A percentile compares a stretch with the other conserved stretches of the same genome.
phyloP scores from a whole-genome alignment of 2,888 invertebrate species.

The Hydriomena furcata region DNA sequence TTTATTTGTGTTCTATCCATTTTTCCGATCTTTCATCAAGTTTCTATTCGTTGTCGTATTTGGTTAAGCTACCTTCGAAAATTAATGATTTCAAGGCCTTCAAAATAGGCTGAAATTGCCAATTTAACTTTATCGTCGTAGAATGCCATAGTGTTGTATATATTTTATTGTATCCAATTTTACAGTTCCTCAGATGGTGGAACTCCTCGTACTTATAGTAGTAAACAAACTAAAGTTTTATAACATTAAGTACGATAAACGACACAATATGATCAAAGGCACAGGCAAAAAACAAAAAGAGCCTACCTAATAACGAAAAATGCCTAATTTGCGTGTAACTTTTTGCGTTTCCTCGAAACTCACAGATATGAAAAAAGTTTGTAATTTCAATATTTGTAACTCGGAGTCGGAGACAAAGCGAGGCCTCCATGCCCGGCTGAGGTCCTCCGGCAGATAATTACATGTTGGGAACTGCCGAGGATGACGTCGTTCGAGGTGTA shows the following conservation, averaged over 20 bases:
- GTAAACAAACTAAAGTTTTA: background rate
- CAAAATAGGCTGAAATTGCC: too few relatives aligned
- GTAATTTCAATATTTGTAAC: conserved; percentile 30
- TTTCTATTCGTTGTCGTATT: too few relatives aligned
- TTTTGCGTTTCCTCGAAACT: conserved; percentile 15
- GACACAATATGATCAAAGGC: background rate
- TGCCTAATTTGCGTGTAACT: conserved; percentile 21
- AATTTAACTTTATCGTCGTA: too few relatives aligned
- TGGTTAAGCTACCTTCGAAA: too few relatives aligned
- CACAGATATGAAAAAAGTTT: conserved; percentile 34
- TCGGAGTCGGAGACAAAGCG: conserved; percentile 19
- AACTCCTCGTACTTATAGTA: too few relatives aligned
- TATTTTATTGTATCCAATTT: too few relatives aligned
- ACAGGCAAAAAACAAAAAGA: conserved; percentile 10
- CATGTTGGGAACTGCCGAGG: conserved; percentile 1
- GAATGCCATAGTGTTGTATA: too few relatives aligned
- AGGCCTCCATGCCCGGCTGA: background rate
- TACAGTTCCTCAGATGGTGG: too few relatives aligned
- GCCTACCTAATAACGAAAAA: conserved; percentile 19
- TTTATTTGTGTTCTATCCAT: too few relatives aligned
- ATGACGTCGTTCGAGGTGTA: background rate
- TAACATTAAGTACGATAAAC: background rate
- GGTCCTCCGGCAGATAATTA: conserved; percentile 1
- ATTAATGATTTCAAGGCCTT: too few relatives aligned
- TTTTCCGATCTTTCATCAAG: too few relatives aligned